Conservation (phyloP, 2,797 vertebrate species). For the Otus scops region DNA sequence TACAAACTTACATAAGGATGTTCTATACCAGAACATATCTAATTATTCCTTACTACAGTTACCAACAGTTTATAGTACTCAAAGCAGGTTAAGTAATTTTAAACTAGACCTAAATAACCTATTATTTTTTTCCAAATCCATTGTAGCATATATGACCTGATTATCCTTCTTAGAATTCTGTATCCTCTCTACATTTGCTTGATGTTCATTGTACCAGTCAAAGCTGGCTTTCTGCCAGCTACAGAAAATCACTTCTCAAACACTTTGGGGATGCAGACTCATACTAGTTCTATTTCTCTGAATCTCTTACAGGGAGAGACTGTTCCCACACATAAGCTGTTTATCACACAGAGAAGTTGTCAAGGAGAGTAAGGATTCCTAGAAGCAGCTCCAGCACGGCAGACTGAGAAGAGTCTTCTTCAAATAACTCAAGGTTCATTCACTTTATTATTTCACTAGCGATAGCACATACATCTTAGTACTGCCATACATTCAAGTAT, state of each 20-base stretch:
- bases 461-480: background rate
- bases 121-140: background rate
- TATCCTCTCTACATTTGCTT: background rate
- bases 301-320: background rate
- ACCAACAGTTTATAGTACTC: background rate
- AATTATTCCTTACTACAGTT: background rate
- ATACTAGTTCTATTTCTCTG: background rate
- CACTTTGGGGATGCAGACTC: background rate
- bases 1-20: background rate
- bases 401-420: background rate
- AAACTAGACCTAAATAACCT: background rate
- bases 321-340: background rate
- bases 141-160: background rate
- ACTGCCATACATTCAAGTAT: background rate
- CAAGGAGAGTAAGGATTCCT: background rate
- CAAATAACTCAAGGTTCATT: slow-evolving; percentile 14
- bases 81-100: background rate
- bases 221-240: background rate
- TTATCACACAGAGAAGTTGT: slow-evolving; percentile 6
- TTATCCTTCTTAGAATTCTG: background rate
- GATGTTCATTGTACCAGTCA: background rate
- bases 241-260: background rate
- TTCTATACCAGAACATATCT: background rate
- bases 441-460: background rate
- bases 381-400: background rate